Conservation (phyloP, 2,797 vertebrate species). For the Tarsius wallacei region DNA sequence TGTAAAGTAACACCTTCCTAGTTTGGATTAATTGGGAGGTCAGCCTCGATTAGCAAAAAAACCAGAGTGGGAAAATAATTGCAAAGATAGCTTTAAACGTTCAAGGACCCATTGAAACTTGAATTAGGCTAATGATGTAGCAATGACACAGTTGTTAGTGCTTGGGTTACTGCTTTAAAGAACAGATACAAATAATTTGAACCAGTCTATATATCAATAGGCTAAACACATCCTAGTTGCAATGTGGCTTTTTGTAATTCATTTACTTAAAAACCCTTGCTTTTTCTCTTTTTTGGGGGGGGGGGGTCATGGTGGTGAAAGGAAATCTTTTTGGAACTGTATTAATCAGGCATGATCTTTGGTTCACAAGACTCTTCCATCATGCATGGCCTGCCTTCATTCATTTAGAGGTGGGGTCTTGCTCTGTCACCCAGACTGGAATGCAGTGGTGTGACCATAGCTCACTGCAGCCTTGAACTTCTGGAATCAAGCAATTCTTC, state of each 20-base stretch:
- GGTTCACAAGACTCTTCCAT: not conserved
- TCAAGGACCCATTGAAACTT: not conserved
- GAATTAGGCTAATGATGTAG: not conserved
- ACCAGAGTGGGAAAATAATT: constrained; percentile 32
- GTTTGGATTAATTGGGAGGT: not conserved
- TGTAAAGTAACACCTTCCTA: constrained; percentile 37
- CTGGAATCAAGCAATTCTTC: not conserved
- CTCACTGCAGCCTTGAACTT: not conserved
- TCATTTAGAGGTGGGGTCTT: not conserved
- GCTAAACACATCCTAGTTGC: not conserved
- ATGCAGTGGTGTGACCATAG: not conserved
- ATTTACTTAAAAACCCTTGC: not conserved
- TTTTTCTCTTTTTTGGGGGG: not conserved
- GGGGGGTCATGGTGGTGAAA: not conserved
- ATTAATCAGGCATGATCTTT: constrained; percentile 2
- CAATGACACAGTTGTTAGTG: not conserved
- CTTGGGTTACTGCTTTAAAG: not conserved
- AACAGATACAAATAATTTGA: not conserved
- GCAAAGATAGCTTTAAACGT: constrained; percentile 1
- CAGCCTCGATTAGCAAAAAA: not conserved
- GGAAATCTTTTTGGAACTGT: not conserved
- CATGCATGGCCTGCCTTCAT: not conserved
- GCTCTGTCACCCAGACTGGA: not conserved
- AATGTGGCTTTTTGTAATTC: not conserved
- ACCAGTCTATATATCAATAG: not conserved